Evolutionary conservation across 2,888 invertebrate species (phyloP).

Genomic region (Empis stercorea): DNA sequence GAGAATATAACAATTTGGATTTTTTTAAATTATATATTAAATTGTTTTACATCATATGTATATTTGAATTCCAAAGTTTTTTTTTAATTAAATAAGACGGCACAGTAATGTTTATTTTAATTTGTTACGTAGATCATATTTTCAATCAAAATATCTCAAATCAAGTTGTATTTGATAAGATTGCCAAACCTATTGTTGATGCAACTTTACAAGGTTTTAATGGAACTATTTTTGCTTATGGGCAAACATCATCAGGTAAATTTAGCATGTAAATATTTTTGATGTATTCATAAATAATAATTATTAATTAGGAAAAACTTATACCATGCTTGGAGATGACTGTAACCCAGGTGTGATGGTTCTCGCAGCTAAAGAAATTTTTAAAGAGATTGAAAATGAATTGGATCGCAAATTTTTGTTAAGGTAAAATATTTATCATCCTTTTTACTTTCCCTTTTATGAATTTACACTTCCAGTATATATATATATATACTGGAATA

Average conservation of each 20-base stretch:
- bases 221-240: constrained; percentile 84
- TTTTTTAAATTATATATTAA: no score
- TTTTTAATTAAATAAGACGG: no score
- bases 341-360: constrained; percentile 62
- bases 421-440: no score
- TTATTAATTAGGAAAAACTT: constrained; percentile 48
- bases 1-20: no score
- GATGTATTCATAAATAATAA: background rate
- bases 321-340: constrained; percentile 65
- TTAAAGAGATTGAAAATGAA: constrained; percentile 48
- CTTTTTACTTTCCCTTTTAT: no score
- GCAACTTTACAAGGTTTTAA: constrained; percentile 63
- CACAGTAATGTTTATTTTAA: no score
- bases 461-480: no score
- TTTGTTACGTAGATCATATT: constrained; percentile 48
- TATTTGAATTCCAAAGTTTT: no score
- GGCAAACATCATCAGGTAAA: constrained; percentile 74
- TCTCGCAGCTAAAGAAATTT: constrained; percentile 55
- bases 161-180: constrained; percentile 47
- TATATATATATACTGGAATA: no score
- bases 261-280: no score
- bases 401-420: constrained; percentile 61
- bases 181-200: constrained; percentile 59
- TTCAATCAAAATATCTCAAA: constrained; percentile 49
- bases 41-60: no score